Percentiles rank a stretch among this genome's conserved stretches.
These are phyloP conservation scores for Dendronephthya gigantea DNA, from an alignment of 64 coral and sea anemone species.

Conservation along the genomic window DNA sequence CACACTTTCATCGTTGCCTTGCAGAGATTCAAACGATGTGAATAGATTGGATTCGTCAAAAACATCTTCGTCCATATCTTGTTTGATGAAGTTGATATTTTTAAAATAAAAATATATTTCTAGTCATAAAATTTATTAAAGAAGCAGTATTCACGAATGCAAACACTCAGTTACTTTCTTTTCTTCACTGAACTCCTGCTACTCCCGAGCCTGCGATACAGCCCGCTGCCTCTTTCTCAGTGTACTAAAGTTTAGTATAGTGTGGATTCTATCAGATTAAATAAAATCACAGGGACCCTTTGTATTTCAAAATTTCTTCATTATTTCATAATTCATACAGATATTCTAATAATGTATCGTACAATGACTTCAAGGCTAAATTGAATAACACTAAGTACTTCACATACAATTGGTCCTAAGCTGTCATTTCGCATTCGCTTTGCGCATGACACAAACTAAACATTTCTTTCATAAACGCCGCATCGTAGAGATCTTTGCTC, in stretches of 20 bases:
- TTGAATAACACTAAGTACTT: neutral
- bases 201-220: too few relatives aligned
- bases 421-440: neutral
- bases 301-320: neutral
- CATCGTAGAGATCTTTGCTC: neutral
- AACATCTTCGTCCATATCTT: neutral
- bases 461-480: neutral
- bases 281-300: too few relatives aligned
- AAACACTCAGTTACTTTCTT: too few relatives aligned
- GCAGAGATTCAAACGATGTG: neutral
- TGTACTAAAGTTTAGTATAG: too few relatives aligned
- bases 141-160: too few relatives aligned
- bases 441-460: neutral
- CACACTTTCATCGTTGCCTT: neutral
- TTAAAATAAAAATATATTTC: neutral
- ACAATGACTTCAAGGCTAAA: neutral
- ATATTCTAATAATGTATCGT: neutral
- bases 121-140: neutral
- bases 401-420: neutral
- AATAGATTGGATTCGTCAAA: neutral
- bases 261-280: too few relatives aligned
- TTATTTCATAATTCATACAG: neutral
- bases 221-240: too few relatives aligned
- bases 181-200: too few relatives aligned
- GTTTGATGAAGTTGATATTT: neutral